Percentiles rank a stretch among this genome's conserved stretches.
Evolutionary conservation across 2,888 invertebrate genomes (phyloP).

Genomic region (Plagodis pulveraria): DNA sequence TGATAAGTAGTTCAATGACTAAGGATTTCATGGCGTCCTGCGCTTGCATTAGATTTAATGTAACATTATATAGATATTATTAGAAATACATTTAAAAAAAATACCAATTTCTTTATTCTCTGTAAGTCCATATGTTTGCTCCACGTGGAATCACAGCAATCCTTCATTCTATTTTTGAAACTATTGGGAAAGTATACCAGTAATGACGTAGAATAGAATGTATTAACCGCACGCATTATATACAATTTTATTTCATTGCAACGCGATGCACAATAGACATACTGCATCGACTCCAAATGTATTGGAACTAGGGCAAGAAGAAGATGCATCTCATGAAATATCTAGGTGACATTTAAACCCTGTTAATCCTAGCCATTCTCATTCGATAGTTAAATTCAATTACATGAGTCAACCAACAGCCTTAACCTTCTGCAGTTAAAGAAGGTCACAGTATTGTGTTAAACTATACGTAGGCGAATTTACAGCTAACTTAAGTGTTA

Average conservation of each 20-base stretch:
- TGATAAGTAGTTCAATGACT: background rate
- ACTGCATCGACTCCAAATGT: no score
- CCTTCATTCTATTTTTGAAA: no score
- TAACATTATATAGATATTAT: background rate
- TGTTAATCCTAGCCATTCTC: constrained; percentile 3
- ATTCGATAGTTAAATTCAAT: constrained; percentile 11
- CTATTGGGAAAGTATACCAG: no score
- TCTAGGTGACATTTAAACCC: constrained; percentile 4
- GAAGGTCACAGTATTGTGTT: constrained; percentile 16
- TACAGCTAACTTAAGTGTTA: constrained; percentile 25
- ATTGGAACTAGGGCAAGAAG: no score
- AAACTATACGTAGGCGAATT: constrained; percentile 19
- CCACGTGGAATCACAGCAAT: no score
- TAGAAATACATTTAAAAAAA: background rate
- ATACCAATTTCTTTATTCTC: background rate
- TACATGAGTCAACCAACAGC: constrained; percentile 15
- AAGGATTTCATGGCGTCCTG: constrained; percentile 21
- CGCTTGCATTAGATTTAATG: constrained; percentile 8
- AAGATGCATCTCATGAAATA: background rate
- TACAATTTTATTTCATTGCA: no score
- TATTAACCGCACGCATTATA: no score
- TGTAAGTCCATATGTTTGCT: no score
- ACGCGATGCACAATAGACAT: no score
- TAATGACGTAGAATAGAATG: no score
- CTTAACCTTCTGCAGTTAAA: constrained; percentile 15